phyloP scores from a whole-genome alignment of 2,797 vertebrate genomes.

The Sebastes trivittatus region DNA sequence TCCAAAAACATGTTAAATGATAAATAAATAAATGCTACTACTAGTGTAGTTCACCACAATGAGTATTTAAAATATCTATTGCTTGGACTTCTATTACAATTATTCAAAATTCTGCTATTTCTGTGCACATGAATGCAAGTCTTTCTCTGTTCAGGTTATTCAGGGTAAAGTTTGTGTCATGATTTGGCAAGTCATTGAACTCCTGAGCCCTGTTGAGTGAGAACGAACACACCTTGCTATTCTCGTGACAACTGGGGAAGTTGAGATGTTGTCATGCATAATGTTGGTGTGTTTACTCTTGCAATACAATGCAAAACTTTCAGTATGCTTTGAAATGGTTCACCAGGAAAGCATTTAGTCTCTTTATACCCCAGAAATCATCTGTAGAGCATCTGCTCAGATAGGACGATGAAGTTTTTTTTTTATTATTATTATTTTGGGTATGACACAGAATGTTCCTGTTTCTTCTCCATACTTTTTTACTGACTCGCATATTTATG shows the following conservation, averaged over 20 bases:
- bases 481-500: constrained; percentile 47
- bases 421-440: not conserved
- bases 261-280: constrained; percentile 12
- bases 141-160: not conserved
- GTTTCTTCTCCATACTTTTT: constrained; percentile 34
- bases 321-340: constrained; percentile 1
- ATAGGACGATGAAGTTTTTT: not conserved
- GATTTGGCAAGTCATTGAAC: not conserved
- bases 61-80: not conserved
- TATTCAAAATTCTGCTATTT: not conserved
- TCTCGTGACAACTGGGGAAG: constrained; percentile 4
- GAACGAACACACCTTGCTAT: not conserved
- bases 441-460: constrained; percentile 28
- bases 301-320: not conserved
- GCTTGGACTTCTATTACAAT: not conserved
- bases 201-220: not conserved
- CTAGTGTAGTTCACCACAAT: not conserved
- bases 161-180: not conserved
- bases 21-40: not conserved
- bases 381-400: constrained; percentile 37
- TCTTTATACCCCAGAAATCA: constrained; percentile 22
- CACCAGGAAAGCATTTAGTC: constrained; percentile 8
- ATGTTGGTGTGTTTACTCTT: not conserved
- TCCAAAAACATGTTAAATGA: not conserved
- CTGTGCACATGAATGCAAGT: not conserved